Conservation (phyloP, 2,888 invertebrate genomes). For the Synanthedon formicaeformis region DNA sequence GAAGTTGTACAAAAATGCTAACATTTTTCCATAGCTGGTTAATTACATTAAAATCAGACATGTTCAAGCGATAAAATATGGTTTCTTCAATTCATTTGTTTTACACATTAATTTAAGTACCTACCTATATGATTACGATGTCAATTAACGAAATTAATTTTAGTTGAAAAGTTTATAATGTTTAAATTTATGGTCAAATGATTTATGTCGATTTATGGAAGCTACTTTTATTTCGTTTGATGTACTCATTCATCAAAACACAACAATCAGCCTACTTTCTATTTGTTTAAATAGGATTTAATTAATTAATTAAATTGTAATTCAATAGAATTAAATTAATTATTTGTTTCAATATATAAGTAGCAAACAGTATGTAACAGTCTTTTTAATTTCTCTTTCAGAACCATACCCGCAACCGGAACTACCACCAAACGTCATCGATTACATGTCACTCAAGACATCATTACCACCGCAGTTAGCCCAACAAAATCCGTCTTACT, state of each 20-base stretch:
- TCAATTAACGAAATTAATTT: too few species aligned
- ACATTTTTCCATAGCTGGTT: conserved; percentile 5
- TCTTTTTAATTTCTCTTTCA: conserved; percentile 26
- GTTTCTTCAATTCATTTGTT: background rate
- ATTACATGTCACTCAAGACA: conserved; percentile 57
- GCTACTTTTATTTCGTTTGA: too few species aligned
- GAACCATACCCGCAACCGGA: conserved; percentile 50
- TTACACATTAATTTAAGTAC: background rate
- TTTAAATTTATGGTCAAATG: too few species aligned
- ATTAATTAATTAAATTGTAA: too few species aligned
- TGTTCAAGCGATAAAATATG: background rate
- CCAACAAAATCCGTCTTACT: conserved; percentile 47
- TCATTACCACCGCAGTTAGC: conserved; percentile 35
- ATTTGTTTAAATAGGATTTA: too few species aligned
- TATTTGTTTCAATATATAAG: too few species aligned
- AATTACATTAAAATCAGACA: conserved; percentile 4
- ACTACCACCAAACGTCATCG: conserved; percentile 48
- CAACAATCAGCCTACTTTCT: too few species aligned
- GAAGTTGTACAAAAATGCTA: conserved; percentile 5
- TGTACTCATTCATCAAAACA: too few species aligned
- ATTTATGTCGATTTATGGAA: too few species aligned
- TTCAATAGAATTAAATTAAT: too few species aligned
- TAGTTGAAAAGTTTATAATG: too few species aligned
- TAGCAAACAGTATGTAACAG: background rate
- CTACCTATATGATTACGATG: background rate